phyloP scores from a whole-genome alignment of 2,113 vertebrate species.

The Pampusana beccarii region DNA sequence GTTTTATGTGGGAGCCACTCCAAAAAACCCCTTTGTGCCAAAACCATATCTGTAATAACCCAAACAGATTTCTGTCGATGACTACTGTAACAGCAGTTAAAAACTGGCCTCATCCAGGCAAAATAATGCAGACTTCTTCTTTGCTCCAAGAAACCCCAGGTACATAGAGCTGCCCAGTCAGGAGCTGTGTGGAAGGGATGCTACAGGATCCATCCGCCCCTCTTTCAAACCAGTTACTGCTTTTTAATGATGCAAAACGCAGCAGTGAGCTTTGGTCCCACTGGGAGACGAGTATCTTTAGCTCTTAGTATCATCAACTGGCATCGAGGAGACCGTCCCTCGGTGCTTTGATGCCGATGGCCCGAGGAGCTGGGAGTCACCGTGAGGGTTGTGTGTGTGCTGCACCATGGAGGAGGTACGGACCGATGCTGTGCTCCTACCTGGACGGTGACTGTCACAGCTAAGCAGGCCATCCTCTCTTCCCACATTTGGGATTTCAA shows the following conservation, averaged over 20 bases:
- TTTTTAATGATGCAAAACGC: background rate
- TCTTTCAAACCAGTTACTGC: background rate
- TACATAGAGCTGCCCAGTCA: fast-evolving
- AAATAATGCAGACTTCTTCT: background rate
- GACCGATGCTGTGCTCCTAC: background rate
- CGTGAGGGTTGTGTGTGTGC: fast-evolving
- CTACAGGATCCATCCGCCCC: fast-evolving
- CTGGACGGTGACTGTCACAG: background rate
- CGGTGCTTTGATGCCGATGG: background rate
- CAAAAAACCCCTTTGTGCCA: constrained; percentile 7
- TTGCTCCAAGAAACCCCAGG: background rate
- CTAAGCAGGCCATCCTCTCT: background rate
- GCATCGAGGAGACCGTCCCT: background rate
- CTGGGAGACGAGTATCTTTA: background rate
- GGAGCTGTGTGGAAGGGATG: background rate
- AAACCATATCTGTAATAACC: constrained; percentile 4
- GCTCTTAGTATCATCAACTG: background rate
- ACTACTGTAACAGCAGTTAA: background rate
- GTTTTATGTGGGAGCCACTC: background rate
- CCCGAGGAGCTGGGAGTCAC: background rate
- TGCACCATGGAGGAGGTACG: background rate
- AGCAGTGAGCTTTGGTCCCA: background rate
- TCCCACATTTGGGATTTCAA: background rate
- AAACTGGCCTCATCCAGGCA: background rate
- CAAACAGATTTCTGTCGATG: background rate